Evolutionary conservation across 2,797 vertebrate genomes (phyloP).

Genomic region (Heterohyrax brucei): DNA sequence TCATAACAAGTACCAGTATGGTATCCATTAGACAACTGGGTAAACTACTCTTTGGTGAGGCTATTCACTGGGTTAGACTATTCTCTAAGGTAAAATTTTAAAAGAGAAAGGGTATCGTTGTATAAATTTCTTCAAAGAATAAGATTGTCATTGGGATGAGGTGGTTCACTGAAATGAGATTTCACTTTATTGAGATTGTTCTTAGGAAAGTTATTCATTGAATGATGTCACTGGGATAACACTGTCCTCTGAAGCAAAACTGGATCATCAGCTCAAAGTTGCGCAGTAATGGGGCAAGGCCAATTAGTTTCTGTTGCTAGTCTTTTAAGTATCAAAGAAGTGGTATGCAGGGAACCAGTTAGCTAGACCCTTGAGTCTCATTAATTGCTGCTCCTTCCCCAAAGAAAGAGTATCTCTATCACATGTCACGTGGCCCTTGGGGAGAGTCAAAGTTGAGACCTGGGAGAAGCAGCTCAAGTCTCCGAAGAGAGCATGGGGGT

Average conservation of each 20-base stretch:
- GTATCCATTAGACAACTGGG: not conserved
- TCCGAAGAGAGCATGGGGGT: not conserved
- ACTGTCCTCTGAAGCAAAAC: not conserved
- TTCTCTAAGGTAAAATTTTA: not conserved
- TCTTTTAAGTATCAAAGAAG: conserved; percentile 49
- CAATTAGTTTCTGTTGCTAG: not conserved
- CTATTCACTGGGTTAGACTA: not conserved
- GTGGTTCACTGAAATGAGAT: not conserved
- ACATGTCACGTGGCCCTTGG: not conserved
- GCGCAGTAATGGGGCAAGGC: not conserved
- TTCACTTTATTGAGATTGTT: not conserved
- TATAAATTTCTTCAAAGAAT: conserved; percentile 34
- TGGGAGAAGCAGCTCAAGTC: not conserved
- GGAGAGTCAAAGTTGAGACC: not conserved
- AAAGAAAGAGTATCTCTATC: not conserved
- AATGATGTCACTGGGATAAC: not conserved
- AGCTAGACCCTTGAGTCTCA: not conserved
- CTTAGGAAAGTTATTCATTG: not conserved
- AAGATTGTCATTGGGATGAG: not conserved
- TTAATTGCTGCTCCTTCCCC: not conserved
- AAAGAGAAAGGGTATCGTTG: not conserved
- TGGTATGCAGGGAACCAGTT: not conserved
- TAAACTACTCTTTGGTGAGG: not conserved
- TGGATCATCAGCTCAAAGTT: not conserved
- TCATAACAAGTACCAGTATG: no score